Evolutionary conservation across 37 sponge, comb jelly and placozoan species (phyloP), one percentile per base, ranked within the genome.

Genomic region (Tethya wilhelma): DNA sequence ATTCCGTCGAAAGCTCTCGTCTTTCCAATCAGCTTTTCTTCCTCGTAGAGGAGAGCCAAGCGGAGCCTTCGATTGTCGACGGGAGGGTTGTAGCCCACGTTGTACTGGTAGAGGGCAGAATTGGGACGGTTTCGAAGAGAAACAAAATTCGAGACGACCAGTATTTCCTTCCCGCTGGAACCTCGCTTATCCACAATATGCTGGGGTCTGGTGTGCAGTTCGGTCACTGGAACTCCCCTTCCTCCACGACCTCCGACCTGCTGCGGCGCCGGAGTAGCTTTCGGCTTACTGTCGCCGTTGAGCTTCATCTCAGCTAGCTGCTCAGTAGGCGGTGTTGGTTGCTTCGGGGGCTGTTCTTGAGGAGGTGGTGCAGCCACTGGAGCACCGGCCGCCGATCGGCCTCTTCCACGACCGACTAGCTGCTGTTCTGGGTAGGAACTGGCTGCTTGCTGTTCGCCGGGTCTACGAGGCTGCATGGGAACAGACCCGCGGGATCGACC

Each of bases 91-190:
- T 83, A 96, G 44, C 55, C 55, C 22, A 95, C 96, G 23, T 90
- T 83, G 78, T 98, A 94, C 89, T 98, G 98, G 73, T 90, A 98
- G 62, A 98, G 86, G 19, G 82, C 70, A 42, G 71, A 40, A 53
- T 87, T 74, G 20, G 91, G 89, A 32, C 78, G 80, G 25, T 67
- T 84, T 14, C 45, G 67, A 39, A 98, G 81, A 12, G 69, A 72
- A 32, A 98, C 69, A 44, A 79, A 93, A 79, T 98, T 98, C 8
- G 89, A 79, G 29, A 74, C 40, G 1, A 96, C 67, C 0, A 41
- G 17, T 0, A 93, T 87, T 22, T 46, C 39, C 1, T 53, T 25
- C 17, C 96, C 96, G 38, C 73, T 57, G 0, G 77, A 32, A 3
- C 96, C 96, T 8, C 67, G 38, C 69, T 87, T 96, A 91, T 93